These are phyloP conservation scores for Apoda limacodes DNA, from an alignment of 2,888 invertebrate species.

Conservation along the genomic window DNA sequence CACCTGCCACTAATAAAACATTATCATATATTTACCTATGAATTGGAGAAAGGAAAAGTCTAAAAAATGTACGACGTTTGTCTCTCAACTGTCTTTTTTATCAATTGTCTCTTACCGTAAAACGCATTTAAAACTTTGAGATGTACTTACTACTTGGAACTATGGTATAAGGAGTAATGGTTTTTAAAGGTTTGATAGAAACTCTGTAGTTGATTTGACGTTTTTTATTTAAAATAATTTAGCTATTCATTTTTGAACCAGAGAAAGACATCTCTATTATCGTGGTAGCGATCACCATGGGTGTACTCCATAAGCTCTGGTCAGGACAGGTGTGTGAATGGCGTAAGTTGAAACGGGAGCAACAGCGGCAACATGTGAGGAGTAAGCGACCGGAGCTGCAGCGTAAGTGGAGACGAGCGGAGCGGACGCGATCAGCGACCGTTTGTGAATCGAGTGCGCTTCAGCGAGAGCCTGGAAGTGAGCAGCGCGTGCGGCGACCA, in stretches of 20 bases:
- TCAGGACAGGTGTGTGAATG: conserved; percentile 32
- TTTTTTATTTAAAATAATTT: conserved; percentile 40
- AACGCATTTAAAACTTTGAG: no score
- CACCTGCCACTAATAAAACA: no score
- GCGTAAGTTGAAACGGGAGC: conserved; percentile 24
- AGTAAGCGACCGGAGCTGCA: conserved; percentile 31
- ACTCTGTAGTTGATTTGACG: no score
- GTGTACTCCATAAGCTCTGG: conserved; percentile 45
- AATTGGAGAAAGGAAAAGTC: no score
- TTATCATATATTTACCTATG: no score
- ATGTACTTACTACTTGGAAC: no score
- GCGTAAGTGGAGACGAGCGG: conserved; percentile 35
- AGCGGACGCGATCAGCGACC: conserved; percentile 35
- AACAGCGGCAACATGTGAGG: conserved; percentile 29
- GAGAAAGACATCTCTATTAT: conserved; percentile 32
- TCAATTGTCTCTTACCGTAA: no score
- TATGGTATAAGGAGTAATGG: no score
- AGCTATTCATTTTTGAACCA: conserved; percentile 40
- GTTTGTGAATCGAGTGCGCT: conserved; percentile 48
- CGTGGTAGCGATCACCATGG: conserved; percentile 43
- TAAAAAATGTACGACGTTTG: no score
- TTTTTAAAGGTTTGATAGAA: no score
- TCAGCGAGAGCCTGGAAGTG: conserved; percentile 50
- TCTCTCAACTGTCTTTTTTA: no score
- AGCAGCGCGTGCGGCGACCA: conserved; percentile 47